Percentiles rank a stretch among this genome's conserved stretches.
Evolutionary conservation across 2,797 vertebrate species (phyloP).

Genomic region (Neoniphon sammara): DNA sequence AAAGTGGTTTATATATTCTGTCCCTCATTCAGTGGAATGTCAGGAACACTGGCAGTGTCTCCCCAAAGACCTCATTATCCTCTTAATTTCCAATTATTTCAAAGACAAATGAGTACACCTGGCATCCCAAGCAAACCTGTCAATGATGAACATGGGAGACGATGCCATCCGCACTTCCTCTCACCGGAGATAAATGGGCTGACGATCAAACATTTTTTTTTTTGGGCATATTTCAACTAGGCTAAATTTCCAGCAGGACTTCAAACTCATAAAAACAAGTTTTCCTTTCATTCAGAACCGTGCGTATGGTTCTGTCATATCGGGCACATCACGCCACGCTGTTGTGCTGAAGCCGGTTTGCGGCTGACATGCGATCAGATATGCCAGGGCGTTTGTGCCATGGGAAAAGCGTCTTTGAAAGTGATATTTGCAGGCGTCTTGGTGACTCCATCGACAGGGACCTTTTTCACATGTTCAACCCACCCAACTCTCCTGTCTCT

Average conservation of each 20-base stretch:
- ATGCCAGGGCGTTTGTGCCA: neutral
- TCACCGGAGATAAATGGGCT: conserved; percentile 59
- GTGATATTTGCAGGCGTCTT: too few species aligned
- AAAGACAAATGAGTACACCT: conserved; percentile 78
- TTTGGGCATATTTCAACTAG: conserved; percentile 30
- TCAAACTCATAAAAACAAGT: conserved; percentile 1
- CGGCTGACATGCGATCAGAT: conserved; percentile 4
- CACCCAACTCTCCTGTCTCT: too few species aligned
- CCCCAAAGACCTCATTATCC: conserved; percentile 81
- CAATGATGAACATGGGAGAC: conserved; percentile 62
- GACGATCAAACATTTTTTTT: conserved; percentile 59
- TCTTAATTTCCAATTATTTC: conserved; percentile 81
- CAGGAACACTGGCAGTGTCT: conserved; percentile 61
- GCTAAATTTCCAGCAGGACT: conserved; percentile 38
- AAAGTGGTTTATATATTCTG: conserved; percentile 53
- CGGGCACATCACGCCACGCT: neutral
- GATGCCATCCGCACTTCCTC: conserved; percentile 41
- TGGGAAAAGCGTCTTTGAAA: neutral
- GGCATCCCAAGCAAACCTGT: conserved; percentile 66
- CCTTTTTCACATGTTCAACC: too few species aligned
- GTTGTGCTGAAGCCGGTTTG: conserved; percentile 13
- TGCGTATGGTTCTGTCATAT: neutral
- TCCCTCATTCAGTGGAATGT: conserved; percentile 68
- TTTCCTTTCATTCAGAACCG: conserved; percentile 19
- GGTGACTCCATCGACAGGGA: too few species aligned